These are phyloP conservation scores for Heliothis peltigera DNA, from an alignment of 2,888 invertebrate genomes.

Conservation along the genomic window DNA sequence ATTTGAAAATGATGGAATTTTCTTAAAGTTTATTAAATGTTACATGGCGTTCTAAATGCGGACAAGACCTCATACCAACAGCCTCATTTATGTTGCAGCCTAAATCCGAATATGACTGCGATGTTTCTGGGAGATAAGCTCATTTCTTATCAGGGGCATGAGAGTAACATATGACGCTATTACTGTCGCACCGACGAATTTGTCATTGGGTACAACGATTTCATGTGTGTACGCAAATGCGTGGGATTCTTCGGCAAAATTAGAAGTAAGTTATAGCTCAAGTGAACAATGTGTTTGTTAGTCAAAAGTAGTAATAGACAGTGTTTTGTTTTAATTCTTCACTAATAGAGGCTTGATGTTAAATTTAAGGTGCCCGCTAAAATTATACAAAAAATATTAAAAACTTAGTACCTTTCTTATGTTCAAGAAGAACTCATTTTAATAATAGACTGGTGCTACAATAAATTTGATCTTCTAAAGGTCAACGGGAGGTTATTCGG, in stretches of 20 bases:
- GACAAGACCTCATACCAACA: slow-evolving; percentile 13
- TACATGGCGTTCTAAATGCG: no score
- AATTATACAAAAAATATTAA: no score
- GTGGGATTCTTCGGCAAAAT: slow-evolving; percentile 1
- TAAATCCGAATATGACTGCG: slow-evolving; percentile 69
- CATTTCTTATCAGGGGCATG: slow-evolving; percentile 76
- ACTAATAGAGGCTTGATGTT: no score
- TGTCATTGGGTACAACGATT: slow-evolving; percentile 61
- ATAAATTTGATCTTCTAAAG: no score
- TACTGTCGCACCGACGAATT: slow-evolving; percentile 65
- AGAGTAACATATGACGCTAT: slow-evolving; percentile 73
- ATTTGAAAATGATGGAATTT: no score
- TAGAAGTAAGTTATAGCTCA: slow-evolving; percentile 19
- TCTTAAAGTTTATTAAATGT: no score
- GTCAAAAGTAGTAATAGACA: slow-evolving; percentile 8
- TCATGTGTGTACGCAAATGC: slow-evolving; percentile 26
- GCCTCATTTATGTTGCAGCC: slow-evolving; percentile 68
- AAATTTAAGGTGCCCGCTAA: no score
- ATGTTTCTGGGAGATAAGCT: slow-evolving; percentile 78
- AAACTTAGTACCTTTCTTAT: no score
- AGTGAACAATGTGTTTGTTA: slow-evolving; percentile 25
- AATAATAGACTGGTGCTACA: no score
- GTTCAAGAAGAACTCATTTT: no score
- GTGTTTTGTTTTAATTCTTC: neutral
- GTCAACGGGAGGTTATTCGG: no score